A percentile compares a stretch with the other conserved stretches of the same genome.
Conservation (phyloP, 2,797 vertebrate genomes). For the Onychomys leucogaster region DNA sequence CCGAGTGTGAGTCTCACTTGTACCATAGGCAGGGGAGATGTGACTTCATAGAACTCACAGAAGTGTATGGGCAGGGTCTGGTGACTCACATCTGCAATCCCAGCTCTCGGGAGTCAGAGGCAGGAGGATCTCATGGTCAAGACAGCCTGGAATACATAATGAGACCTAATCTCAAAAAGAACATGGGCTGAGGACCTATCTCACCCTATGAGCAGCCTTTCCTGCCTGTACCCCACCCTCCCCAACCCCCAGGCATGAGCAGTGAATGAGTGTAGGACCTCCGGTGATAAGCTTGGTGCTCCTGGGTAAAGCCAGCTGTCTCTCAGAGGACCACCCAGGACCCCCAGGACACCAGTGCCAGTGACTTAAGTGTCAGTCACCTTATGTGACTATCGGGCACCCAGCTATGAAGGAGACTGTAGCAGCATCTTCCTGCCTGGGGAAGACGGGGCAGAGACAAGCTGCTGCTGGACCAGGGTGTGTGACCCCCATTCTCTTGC, state of each 20-base stretch:
- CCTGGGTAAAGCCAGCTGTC: background rate
- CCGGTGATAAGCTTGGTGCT: rapidly evolving
- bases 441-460: background rate
- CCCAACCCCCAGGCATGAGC: rapidly evolving
- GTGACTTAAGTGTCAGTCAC: background rate
- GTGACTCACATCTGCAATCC: background rate
- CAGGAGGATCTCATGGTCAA: background rate
- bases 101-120: background rate
- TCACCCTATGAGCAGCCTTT: background rate
- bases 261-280: rapidly evolving
- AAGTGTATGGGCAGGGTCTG: background rate
- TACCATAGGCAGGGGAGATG: too few relatives aligned
- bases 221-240: background rate
- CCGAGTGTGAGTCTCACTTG: background rate
- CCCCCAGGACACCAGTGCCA: background rate
- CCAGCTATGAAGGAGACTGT: background rate
- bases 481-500: constrained; percentile 64
- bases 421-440: too few relatives aligned
- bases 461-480: background rate
- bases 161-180: background rate
- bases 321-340: too few relatives aligned
- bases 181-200: background rate
- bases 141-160: background rate
- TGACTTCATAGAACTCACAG: too few relatives aligned
- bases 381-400: background rate